Conservation (phyloP, 2,888 invertebrate genomes). For the Doris montereyensis region DNA sequence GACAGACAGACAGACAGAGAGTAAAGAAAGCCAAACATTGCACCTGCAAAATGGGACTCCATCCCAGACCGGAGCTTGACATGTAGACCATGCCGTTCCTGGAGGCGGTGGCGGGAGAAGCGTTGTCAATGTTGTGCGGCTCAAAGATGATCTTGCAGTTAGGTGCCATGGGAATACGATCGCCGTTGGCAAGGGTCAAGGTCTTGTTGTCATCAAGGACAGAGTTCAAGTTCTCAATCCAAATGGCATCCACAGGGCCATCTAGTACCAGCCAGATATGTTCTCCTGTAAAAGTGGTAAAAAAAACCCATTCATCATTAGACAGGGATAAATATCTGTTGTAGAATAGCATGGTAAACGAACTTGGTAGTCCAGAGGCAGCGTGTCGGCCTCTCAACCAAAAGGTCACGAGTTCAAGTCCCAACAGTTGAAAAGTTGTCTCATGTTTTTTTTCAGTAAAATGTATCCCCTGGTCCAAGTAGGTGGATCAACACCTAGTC, state of each 20-base stretch:
- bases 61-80: constrained; percentile 95
- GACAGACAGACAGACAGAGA: too few species aligned
- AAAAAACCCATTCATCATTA: neutral
- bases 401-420: too few species aligned
- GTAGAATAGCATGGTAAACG: too few species aligned
- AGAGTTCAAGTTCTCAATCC: constrained; percentile 74
- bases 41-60: constrained; percentile 90
- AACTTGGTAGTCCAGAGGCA: too few species aligned
- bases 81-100: constrained; percentile 89
- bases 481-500: too few species aligned
- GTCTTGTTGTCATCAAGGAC: constrained; percentile 74
- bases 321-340: too few species aligned
- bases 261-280: constrained; percentile 89
- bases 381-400: too few species aligned
- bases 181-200: constrained; percentile 90
- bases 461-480: too few species aligned
- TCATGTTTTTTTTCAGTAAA: too few species aligned
- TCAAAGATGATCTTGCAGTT: constrained; percentile 97
- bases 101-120: constrained; percentile 96
- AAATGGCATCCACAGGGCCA: constrained; percentile 74
- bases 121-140: constrained; percentile 97
- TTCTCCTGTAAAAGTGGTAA: constrained; percentile 77
- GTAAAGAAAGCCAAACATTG: too few species aligned
- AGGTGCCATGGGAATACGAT: constrained; percentile 93
- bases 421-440: too few species aligned